A percentile compares a stretch with the other conserved stretches of the same genome.
phyloP scores from a whole-genome alignment of 1,140 invertebrate genomes.

The Muscidifurax raptorellus region DNA sequence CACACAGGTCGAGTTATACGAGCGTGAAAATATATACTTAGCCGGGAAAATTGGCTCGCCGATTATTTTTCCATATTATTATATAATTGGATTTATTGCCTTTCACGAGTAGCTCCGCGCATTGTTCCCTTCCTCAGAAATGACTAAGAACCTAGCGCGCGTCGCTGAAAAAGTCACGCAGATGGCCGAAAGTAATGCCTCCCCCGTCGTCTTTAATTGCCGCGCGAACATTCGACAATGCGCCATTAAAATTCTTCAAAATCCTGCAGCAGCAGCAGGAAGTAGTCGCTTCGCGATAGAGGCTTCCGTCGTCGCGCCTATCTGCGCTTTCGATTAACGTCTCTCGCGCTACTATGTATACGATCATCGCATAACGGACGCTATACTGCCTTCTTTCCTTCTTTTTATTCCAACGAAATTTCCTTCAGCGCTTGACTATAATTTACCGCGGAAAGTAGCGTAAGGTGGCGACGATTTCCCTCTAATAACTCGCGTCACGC shows the following conservation, averaged over 20 bases:
- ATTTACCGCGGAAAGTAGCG: neutral
- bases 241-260: constrained; percentile 42
- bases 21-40: too few species aligned
- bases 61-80: neutral
- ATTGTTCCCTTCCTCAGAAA: constrained; percentile 13
- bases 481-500: neutral
- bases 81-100: neutral
- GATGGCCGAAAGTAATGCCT: too few species aligned
- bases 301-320: neutral
- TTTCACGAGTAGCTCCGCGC: neutral
- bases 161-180: too few species aligned
- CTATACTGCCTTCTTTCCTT: neutral
- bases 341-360: neutral
- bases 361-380: too few species aligned
- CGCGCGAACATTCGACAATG: constrained; percentile 13
- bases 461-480: neutral
- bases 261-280: neutral
- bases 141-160: too few species aligned
- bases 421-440: neutral
- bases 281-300: neutral
- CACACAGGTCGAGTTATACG: neutral
- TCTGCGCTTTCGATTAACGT: neutral
- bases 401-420: too few species aligned
- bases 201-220: too few species aligned
- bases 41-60: neutral